Base-by-base conservation (phyloP, 2,113 vertebrate species). In the Pluvialis apricaria region DNA sequence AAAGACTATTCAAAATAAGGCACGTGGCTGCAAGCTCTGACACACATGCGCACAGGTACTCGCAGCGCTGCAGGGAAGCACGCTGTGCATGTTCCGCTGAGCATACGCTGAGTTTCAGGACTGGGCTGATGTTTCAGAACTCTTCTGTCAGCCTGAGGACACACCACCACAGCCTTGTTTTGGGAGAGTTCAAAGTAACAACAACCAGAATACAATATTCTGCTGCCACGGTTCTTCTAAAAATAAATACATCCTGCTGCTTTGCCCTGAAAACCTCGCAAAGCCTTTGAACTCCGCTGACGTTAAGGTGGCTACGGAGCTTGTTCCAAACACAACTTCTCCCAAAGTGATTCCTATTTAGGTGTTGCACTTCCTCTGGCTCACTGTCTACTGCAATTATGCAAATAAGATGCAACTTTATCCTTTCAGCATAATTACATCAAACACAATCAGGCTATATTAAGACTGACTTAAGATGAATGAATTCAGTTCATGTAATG, bases 391-490 rank as follows among this genome's bases (percentile, higher is more conserved):
- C 81, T 91, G 78, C 95, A 82, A 81, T 96, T 95, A 97, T 91
- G 90, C 70, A 97, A 96, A 97, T 97, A 61, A 82, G 81, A 92
- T 66, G 95, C 91, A 86, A 94, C 97, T 96, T 95, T 47, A 96
- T 94, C 92, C 91, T 95, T 94, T 91, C 96, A 96, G 82, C 94
- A 93, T 97, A 97, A 98, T 97, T 94, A 97, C 96, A 96, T 94
- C 95, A 96, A 93, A 95, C 82, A 93, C 92, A 93, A 93, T 82
- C 11, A 32, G 69, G 76, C 82, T 96, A 86, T 88, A 87, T 93
- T 91, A 94, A 96, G 97, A 94, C 83, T 92, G 96, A 96, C 94
- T 92, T 90, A 69, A 92, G 78, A 79, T 58, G 85, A 96, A 73
- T 88, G 71, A 85, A 90, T 92, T 90, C 75, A 78, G 82, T 58